Base-by-base conservation (phyloP, 2,797 vertebrate species). In the Lerista edwardsae region DNA sequence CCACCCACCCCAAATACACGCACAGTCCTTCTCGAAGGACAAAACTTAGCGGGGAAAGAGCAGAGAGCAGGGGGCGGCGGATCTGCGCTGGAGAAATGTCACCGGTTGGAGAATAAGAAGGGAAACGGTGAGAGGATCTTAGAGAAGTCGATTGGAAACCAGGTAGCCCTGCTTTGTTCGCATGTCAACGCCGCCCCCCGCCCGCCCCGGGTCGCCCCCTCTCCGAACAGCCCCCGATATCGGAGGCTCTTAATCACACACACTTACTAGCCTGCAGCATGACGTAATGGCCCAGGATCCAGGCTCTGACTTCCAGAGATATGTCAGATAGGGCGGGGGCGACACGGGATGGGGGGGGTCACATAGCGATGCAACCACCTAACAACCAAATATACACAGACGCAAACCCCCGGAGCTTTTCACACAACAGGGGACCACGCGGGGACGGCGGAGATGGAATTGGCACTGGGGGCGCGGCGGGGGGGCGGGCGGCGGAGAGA, bases 201-300 rank as follows among this genome's bases (percentile, higher is more conserved):
- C 92, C 94, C 95, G 96, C 93, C 94, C 95, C 95, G n/a, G n/a
- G n/a, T n/a, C n/a, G 94, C 94, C 94, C 79, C 68, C 90, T 93
- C 93, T 91, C 73, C 65, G 2, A 74, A 19, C 96, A 96, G 94
- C 95, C 95, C 96, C 95, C 94, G 94, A 95, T 95, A 96, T 96
- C 96, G 95, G 89, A 94, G 92, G 92, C 95, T 94, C 94, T 97
- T 97, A 97, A 97, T 97, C 97, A 97, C 97, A 97, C 97, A 97
- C 95, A 93, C 93, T 96, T 96, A 97, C 96, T 95, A 95, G 96
- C 93, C 97, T 97, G 98, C 98, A 98, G 97, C 95, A 98, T 99
- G 98, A 99, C 97, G 98, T 98, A 94, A 99, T 98, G 97, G 96
- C 93, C 95, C 91, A 87, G 92, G 89, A 92, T 88, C 93, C 92